phyloP scores from a whole-genome alignment of 2,797 vertebrate species.

The Mormyrops attenuatus region DNA sequence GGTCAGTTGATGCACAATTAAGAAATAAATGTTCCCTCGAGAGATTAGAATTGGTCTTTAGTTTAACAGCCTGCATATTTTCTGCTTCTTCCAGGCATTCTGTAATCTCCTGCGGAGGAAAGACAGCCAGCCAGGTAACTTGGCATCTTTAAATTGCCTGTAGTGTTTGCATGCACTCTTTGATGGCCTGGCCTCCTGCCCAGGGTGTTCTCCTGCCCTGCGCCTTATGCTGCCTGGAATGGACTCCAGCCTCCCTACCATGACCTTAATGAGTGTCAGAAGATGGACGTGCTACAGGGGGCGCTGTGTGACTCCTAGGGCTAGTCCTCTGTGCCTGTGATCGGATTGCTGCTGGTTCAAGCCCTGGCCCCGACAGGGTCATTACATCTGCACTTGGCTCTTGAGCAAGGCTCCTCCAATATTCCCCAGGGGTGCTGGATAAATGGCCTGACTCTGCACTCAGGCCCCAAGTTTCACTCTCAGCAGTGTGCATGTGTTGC shows the following conservation, averaged over 20 bases:
- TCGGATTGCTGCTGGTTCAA: background rate
- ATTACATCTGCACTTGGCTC: background rate
- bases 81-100: background rate
- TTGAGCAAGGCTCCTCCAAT: background rate
- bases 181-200: background rate
- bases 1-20: background rate
- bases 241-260: background rate
- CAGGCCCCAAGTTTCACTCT: background rate
- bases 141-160: background rate
- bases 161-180: background rate
- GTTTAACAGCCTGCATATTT: background rate
- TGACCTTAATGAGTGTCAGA: background rate
- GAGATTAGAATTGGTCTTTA: background rate
- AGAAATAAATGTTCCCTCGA: background rate
- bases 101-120: background rate
- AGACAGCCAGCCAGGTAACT: background rate
- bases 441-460: background rate
- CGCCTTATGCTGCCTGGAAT: background rate
- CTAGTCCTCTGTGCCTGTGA: background rate
- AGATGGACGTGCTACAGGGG: background rate
- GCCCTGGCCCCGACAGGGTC: background rate
- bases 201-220: background rate
- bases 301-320: background rate
- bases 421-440: background rate
- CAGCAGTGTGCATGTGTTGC: background rate